phyloP scores from a whole-genome alignment of 2,113 vertebrate genomes.

The Etia nguti region DNA sequence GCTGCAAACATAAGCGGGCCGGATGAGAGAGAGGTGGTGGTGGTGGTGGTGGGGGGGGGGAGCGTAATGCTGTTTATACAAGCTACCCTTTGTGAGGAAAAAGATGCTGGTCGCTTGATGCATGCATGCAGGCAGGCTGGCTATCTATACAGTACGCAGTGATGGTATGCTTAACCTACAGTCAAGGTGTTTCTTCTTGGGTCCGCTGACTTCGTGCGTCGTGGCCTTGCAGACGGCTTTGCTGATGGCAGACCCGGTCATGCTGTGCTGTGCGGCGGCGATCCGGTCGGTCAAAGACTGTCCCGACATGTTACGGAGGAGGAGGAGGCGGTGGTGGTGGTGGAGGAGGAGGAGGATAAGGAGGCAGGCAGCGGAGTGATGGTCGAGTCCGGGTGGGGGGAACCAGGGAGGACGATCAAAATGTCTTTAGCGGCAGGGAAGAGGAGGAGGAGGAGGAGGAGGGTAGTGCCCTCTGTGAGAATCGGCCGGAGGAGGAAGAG shows the following conservation, averaged over 20 bases:
- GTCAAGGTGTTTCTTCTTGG: slow-evolving; percentile 90
- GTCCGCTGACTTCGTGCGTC: slow-evolving; percentile 88
- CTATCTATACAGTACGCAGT: slow-evolving; percentile 24
- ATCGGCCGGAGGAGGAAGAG: slow-evolving; percentile 29
- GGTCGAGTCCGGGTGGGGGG: slow-evolving; percentile 47
- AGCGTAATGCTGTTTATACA: slow-evolving; percentile 29
- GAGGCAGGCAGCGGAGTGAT: slow-evolving; percentile 32
- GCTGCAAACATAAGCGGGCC: slow-evolving; percentile 29
- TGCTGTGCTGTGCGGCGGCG: slow-evolving; percentile 85
- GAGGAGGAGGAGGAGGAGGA: slow-evolving; percentile 36
- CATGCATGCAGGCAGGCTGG: slow-evolving; percentile 12
- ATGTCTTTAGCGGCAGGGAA: slow-evolving; percentile 60
- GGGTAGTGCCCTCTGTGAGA: slow-evolving; percentile 59
- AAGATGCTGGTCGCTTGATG: neutral
- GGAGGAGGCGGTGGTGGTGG: neutral
- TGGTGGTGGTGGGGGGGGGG: fast-evolving
- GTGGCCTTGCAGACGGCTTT: slow-evolving; percentile 88
- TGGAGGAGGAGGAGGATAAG: neutral
- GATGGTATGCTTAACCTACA: slow-evolving; percentile 78
- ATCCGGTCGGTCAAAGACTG: slow-evolving; percentile 88
- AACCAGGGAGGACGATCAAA: slow-evolving; percentile 59
- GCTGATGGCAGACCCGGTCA: slow-evolving; percentile 83
- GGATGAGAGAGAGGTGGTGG: neutral
- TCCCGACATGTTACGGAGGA: slow-evolving; percentile 77
- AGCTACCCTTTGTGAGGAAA: slow-evolving; percentile 45